phyloP scores from a whole-genome alignment of 2,888 invertebrate genomes.

The Lasioglossum vierecki region DNA sequence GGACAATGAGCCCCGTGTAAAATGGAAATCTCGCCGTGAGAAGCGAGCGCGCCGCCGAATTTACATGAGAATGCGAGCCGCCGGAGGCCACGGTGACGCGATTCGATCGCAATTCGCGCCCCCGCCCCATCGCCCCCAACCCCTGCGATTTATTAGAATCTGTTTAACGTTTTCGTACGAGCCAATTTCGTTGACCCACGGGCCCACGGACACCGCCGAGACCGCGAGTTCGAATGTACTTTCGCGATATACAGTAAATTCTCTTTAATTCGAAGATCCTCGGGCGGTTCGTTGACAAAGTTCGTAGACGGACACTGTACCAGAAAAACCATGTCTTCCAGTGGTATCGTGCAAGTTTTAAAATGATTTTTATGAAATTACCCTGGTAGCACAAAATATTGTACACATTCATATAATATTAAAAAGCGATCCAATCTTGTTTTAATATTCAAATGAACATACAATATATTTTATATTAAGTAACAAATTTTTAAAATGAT shows the following conservation, averaged over 20 bases:
- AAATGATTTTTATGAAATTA: background rate
- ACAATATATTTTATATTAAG: too few relatives aligned
- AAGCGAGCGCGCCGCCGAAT: constrained; percentile 18
- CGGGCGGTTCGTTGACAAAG: too few relatives aligned
- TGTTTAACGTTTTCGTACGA: background rate
- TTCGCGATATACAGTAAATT: too few relatives aligned
- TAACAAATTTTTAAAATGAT: too few relatives aligned
- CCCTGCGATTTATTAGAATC: constrained; percentile 3
- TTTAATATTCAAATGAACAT: too few relatives aligned
- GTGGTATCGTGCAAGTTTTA: too few relatives aligned
- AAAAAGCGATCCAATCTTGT: too few relatives aligned
- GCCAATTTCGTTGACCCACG: background rate
- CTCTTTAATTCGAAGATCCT: too few relatives aligned
- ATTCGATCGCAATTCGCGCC: constrained; percentile 14
- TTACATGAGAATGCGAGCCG: constrained; percentile 13
- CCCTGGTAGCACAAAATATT: too few relatives aligned
- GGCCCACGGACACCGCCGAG: background rate
- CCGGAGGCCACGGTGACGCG: constrained; percentile 10
- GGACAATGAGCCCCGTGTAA: constrained; percentile 29
- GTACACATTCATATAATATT: too few relatives aligned
- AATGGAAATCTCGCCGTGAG: constrained; percentile 37
- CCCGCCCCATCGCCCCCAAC: background rate
- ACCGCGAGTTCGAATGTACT: background rate
- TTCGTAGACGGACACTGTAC: too few relatives aligned
- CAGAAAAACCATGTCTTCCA: too few relatives aligned